Evolutionary conservation across 1,140 invertebrate species (phyloP).

Genomic region (Drosophila leontia): DNA sequence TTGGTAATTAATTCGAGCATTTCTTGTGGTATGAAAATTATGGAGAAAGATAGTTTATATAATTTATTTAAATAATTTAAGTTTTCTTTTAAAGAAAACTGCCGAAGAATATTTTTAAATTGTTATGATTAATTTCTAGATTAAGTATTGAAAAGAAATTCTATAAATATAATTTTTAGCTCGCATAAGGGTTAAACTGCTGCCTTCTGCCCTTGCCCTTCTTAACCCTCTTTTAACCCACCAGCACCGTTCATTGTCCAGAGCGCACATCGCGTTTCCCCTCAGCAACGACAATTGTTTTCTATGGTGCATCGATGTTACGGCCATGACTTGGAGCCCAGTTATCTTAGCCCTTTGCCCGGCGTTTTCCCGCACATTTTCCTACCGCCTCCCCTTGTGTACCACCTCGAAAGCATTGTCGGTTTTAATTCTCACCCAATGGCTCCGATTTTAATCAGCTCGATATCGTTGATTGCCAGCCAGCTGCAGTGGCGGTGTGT

Average conservation of each 20-base stretch:
- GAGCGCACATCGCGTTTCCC: slow-evolving; percentile 22
- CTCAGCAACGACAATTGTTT: slow-evolving; percentile 69
- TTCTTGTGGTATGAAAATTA: neutral
- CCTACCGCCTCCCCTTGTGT: neutral
- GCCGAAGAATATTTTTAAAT: too few relatives aligned
- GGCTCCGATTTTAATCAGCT: slow-evolving; percentile 73
- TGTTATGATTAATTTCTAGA: too few relatives aligned
- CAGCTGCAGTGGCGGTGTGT: slow-evolving; percentile 3
- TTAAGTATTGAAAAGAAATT: too few relatives aligned
- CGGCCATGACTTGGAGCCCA: slow-evolving; percentile 57
- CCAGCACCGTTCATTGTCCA: slow-evolving; percentile 49
- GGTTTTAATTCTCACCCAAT: slow-evolving; percentile 66
- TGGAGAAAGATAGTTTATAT: too few relatives aligned
- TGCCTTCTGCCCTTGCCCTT: neutral
- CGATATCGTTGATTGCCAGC: slow-evolving; percentile 61
- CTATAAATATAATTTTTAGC: too few relatives aligned
- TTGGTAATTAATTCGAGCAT: neutral
- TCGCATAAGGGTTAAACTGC: neutral
- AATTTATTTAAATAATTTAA: too few relatives aligned
- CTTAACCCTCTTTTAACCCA: neutral
- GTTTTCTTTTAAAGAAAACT: too few relatives aligned
- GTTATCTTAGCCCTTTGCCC: slow-evolving; percentile 56
- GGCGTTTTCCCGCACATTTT: neutral
- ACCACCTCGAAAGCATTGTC: slow-evolving; percentile 4
- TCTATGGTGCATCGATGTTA: slow-evolving; percentile 70